Evolutionary conservation across 1,140 invertebrate species (phyloP), one percentile per base, ranked within the genome.

Genomic region (Andricus grossulariae): DNA sequence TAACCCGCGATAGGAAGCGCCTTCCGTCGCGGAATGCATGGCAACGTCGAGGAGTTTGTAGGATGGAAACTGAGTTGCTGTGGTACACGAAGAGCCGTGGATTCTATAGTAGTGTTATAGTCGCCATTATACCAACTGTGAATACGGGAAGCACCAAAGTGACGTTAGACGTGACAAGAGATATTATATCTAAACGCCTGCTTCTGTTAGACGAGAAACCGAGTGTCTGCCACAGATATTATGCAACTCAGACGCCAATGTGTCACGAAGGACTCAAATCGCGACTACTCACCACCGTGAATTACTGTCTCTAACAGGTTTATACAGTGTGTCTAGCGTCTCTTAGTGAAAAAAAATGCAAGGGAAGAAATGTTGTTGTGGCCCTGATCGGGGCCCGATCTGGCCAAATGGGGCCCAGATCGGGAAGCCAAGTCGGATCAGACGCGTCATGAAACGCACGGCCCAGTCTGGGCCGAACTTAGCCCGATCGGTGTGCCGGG

Each of bases 161-260:
- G 81, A 84, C 83, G 82, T 86, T 74, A 86, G 81, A 88, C 80
- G 81, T 87, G 87, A 86, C 86, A 85, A 83, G 85, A 84, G 86
- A 88, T 83, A 85, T 88, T 87, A 85, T 86, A 86, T 84, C 85
- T 78, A 79, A 72, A 77, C 75, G 82, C 83, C 75, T 82, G 73
- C 73, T 78, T 77, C 81, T 74, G 72, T 74, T 76, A 55, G 25
- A 72, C 75, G 78, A 82, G 85, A 83, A 82, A 80, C 80, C 82
- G 73, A 49, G 57, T 84, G 86, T 87, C 86, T 86, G 80, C 73
- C 72, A 77, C 86, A 87, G 86, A 87, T 82, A 84, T 80, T 86
- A 72, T 83, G 79, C 83, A 85, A 66, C 60, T 66, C 60, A 66
- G 60, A 66, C 25, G 60, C 60, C 60, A 66, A 66, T 66, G 60